Conservation (phyloP, 64 coral and sea anemone species). For the Anthopleura sola region DNA sequence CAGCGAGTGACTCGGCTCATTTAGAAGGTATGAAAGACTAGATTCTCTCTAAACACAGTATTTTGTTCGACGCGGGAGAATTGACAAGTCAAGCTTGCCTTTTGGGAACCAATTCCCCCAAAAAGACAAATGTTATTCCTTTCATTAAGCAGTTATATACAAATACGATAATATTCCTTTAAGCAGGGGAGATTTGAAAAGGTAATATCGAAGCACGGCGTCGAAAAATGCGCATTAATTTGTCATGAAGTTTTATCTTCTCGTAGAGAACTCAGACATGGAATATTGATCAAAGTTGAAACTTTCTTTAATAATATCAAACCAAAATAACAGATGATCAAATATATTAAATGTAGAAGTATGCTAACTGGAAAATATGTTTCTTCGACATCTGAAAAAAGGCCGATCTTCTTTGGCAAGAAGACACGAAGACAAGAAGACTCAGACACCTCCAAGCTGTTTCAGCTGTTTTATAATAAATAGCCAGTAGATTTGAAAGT, state of each 20-base stretch:
- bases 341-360: background rate
- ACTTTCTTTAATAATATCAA: background rate
- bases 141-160: background rate
- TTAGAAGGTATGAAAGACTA: constrained; percentile 80
- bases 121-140: background rate
- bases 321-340: background rate
- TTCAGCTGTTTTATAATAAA: too few species aligned
- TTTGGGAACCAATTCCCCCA: background rate
- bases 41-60: constrained; percentile 91
- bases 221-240: background rate
- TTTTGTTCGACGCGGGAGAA: constrained; percentile 61
- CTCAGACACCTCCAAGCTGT: too few species aligned
- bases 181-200: background rate
- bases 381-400: too few species aligned
- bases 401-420: too few species aligned
- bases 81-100: constrained; percentile 25
- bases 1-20: background rate
- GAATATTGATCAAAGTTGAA: background rate
- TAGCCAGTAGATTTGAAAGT: too few species aligned
- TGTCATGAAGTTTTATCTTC: background rate
- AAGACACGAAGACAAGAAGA: too few species aligned
- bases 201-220: background rate
- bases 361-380: too few species aligned
- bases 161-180: background rate
- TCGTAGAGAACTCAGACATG: background rate